A percentile compares a stretch with the other conserved stretches of the same genome.
These are phyloP conservation scores for Drosophila ezoana DNA, from an alignment of 2,888 invertebrate genomes.

Conservation along the genomic window DNA sequence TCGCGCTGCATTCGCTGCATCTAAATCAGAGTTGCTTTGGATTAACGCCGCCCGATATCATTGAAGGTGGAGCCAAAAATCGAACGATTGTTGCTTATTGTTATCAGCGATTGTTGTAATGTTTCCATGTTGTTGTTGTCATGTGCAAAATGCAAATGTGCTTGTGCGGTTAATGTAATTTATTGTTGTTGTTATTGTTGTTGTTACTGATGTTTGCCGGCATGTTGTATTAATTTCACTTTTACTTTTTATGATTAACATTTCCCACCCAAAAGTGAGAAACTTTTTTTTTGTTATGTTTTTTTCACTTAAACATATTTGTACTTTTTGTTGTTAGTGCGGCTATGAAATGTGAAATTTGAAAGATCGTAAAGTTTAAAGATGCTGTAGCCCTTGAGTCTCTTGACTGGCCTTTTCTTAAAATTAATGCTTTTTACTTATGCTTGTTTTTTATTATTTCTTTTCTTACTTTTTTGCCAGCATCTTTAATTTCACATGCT, in stretches of 20 bases:
- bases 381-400: slow-evolving; percentile 53
- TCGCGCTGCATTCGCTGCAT: slow-evolving; percentile 51
- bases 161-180: slow-evolving; percentile 67
- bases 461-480: slow-evolving; percentile 52
- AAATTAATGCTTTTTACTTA: slow-evolving; percentile 45
- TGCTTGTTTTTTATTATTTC: slow-evolving; percentile 37
- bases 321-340: slow-evolving; percentile 47
- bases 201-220: slow-evolving; percentile 39
- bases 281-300: slow-evolving; percentile 40
- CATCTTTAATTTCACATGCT: slow-evolving; percentile 70
- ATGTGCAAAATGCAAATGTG: slow-evolving; percentile 75
- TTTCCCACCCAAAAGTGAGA: slow-evolving; percentile 80
- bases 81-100: slow-evolving; percentile 50
- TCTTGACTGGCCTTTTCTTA: slow-evolving; percentile 40
- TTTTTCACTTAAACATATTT: slow-evolving; percentile 63
- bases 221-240: slow-evolving; percentile 78
- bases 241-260: slow-evolving; percentile 79
- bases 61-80: slow-evolving; percentile 58
- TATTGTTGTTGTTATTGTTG: slow-evolving; percentile 44
- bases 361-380: slow-evolving; percentile 74
- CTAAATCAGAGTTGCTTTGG: slow-evolving; percentile 20
- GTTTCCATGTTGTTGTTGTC: slow-evolving; percentile 46
- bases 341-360: slow-evolving; percentile 78
- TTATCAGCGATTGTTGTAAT: slow-evolving; percentile 65
- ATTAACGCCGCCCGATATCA: slow-evolving; percentile 41